Percentiles rank a stretch among this genome's conserved stretches.
phyloP scores from a whole-genome alignment of 2,888 invertebrate species.

The Torymus tubicola region DNA sequence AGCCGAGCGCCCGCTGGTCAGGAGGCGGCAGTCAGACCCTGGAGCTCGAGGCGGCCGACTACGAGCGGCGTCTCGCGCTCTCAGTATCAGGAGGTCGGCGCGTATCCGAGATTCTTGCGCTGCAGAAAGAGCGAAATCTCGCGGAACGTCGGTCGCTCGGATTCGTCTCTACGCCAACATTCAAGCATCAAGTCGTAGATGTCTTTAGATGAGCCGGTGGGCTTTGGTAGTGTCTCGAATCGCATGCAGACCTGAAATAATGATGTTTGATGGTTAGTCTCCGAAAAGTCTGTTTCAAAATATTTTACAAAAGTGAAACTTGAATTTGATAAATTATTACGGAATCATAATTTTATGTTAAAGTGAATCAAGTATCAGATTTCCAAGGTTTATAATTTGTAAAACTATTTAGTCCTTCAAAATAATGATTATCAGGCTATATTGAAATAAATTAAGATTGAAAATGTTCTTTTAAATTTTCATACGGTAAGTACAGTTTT shows the following conservation, averaged over 20 bases:
- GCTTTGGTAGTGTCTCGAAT: constrained; percentile 82
- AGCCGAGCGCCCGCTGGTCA: constrained; percentile 39
- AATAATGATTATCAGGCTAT: no score
- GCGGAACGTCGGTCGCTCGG: constrained; percentile 86
- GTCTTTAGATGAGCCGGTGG: constrained; percentile 86
- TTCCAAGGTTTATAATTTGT: no score
- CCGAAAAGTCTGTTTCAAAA: no score
- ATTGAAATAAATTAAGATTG: constrained; percentile 10
- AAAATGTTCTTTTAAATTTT: constrained; percentile 13
- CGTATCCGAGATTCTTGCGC: constrained; percentile 82
- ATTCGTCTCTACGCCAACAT: constrained; percentile 89
- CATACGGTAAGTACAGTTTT: neutral
- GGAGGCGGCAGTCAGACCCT: constrained; percentile 25
- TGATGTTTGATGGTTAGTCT: no score
- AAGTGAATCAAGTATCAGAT: no score
- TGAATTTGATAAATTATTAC: no score
- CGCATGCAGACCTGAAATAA: constrained; percentile 16
- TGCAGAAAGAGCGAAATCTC: constrained; percentile 90
- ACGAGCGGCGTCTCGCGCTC: constrained; percentile 26
- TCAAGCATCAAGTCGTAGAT: constrained; percentile 90
- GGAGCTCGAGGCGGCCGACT: neutral
- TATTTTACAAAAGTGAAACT: no score
- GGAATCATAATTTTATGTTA: no score
- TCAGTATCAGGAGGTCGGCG: constrained; percentile 77
- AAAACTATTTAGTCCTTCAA: no score